Evolutionary conservation across 2,113 vertebrate genomes (phyloP), one percentile per base, ranked within the genome.

Genomic region (Plecotus auritus): DNA sequence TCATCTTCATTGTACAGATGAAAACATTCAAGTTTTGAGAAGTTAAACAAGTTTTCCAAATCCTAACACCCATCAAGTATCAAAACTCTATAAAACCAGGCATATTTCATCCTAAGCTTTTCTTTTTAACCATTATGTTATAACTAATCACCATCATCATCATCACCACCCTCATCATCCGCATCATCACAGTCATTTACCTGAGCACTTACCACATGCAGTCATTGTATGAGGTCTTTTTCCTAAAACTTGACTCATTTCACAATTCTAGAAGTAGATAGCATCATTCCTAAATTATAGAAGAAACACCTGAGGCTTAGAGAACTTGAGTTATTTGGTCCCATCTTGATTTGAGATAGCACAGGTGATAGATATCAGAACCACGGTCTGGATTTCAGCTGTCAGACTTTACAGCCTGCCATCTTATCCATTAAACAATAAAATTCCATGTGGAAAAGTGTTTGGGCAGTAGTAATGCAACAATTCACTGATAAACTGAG

Each of bases 1-100:
- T 49, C 81, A 88, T 94, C 76, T 81, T 76, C 64, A 54, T 67
- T 90, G 83, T 70, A 93, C 42, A 81, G 85, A 92, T 85, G 88
- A 90, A 90, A 83, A 85, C 37, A 40, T 20, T 76, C 26, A 92
- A 88, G n/a, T 40, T 96, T 74, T 54, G 54, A 82, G 13, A 96
- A 76, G 13, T 66, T 70, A 67, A 90, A 90, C 61, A 74, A 89
- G 69, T 77, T 88, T n/a, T 28, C 37, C 26, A 82, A 90, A 73
- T 77, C 14, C 80, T 78, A 64, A 69, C 90, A 88, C 45, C 23
- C 14, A 73, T 30, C 22, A 40, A 69, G 30, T 51, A 78, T 45
- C 20, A 78, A 76, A 85, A 80, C 9, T 69, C 56, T 13, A 35
- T 56, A 51, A 49, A 93, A 35, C 37, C 61, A 78, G 32, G 51